Base-by-base conservation (phyloP, 2,113 vertebrate genomes). In the Plectropomus leopardus region DNA sequence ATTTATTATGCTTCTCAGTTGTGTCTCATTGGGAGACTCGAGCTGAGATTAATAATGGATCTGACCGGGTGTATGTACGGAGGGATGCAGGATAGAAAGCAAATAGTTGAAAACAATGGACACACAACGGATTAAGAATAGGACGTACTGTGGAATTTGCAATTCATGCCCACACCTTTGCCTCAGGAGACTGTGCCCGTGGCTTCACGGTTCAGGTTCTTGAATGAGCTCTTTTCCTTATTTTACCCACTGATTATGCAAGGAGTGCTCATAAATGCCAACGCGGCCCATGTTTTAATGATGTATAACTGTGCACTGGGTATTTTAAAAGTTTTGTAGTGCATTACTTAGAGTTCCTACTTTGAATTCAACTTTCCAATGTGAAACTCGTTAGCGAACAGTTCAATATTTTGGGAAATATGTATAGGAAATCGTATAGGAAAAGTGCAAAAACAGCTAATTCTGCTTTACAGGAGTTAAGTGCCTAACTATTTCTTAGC, bases 171-270 rank as follows among this genome's bases (percentile, higher is more conserved):
- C 1, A 66, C 10, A 42, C 9, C 4, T 42, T 40, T 48, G 24
- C 40, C 44, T 63, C 50, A 60, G 28, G 34, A 80, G 58, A 76
- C 54, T 26, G 26, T 55, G 23, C 32, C 40, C 32, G 14, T 24
- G 55, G 32, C 50, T 64, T 71, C 26, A 64, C 1, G 7, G 30
- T 70, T 47, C 9, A 50, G 15, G 66, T 57, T 55, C 36, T 44
- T 83, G 7, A 80, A 66, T 75, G 42, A 76, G 21, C 24, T 15
- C 8, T 45, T 28, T 26, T 13, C 26, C 23, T 54, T 67, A 65
- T 79, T 79, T 76, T 24, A 76, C 26, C 10, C 63, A 63, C 59
- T 78, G 79, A 88, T 87, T 88, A 87, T 85, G 72, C 74, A 66
- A 34, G 17, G 19, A 30, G 40, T 26, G 36, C 36, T 73, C 21